Base-by-base conservation (phyloP, 2,797 vertebrate species). In the Chelon auratus region DNA sequence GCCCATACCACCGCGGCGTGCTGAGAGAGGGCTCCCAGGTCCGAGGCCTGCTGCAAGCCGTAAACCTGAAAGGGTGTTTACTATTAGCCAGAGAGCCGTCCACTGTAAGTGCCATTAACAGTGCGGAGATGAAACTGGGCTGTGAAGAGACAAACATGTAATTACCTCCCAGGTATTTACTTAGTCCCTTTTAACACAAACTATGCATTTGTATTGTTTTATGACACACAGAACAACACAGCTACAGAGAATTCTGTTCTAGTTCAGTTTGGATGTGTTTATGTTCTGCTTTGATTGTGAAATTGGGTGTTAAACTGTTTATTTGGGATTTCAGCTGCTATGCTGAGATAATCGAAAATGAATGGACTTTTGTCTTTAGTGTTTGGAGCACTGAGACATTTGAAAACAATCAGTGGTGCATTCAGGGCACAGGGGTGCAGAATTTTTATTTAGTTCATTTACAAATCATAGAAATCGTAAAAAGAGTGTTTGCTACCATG, bases 1-100 rank as follows among this genome's bases (percentile, higher is more conserved):
- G 72, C 43, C 53, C 37, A 11, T 30, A 56, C 12, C 52, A 42
- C 30, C 62, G 63, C 33, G 3, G 24, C 36, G 45, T 69, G 81
- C 83, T 71, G 88, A 77, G 81, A 77, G 75, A 77, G 63, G 6
- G 1, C 70, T 74, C 3, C 5, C 82, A 83, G 56, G 51, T 76
- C 75, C 40, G 74, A 75, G 71, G 53, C 64, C 77, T 68, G 66
- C 56, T 79, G 75, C 4, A 30, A 72, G 73, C 79, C 45, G n/a
- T 90, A 90, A 90, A 92, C 67, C 78, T 58, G 64, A 68, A 54
- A 78, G 60, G 62, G 63, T 84, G 89, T 88, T 91, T 74, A 79
- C 79, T 62, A 54, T 81, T 36, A 82, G 68, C 77, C 72, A 55
- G 59, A 80, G 47, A 72, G 45, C 50, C 56, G 6, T 26, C 50